Conservation (phyloP, 2,888 invertebrate species). For the Kryphioiulus occultus region DNA sequence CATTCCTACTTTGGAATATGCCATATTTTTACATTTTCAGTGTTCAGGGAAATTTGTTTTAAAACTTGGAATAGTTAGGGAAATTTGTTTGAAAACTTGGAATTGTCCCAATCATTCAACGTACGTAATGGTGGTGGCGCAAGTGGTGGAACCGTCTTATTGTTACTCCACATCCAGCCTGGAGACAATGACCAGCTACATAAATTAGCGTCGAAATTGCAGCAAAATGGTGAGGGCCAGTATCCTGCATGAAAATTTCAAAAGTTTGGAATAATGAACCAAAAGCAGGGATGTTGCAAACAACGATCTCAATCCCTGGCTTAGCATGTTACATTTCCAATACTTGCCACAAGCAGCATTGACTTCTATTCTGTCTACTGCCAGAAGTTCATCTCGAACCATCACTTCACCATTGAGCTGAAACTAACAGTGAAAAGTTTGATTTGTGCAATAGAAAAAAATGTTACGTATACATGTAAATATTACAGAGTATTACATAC, state of each 20-base stretch:
- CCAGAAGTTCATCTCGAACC: constrained; percentile 1
- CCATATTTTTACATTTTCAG: too few relatives aligned
- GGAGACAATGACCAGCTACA: not conserved
- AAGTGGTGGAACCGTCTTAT: not conserved
- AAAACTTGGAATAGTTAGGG: too few relatives aligned
- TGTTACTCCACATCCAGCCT: not conserved
- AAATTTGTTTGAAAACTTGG: too few relatives aligned
- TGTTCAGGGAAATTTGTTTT: too few relatives aligned
- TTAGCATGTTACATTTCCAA: not conserved
- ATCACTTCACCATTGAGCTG: not conserved
- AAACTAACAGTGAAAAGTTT: not conserved
- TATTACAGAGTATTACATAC: not conserved
- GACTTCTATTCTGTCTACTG: constrained; percentile 11
- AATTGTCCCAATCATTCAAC: not conserved
- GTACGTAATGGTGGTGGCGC: not conserved
- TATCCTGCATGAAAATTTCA: not conserved
- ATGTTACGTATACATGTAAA: not conserved
- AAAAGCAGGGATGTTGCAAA: not conserved
- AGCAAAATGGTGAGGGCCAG: not conserved
- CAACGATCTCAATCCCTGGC: not conserved
- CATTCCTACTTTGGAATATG: too few relatives aligned
- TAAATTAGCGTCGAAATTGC: not conserved
- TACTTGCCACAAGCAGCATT: not conserved
- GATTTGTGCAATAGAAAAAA: not conserved
- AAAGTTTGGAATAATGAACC: not conserved